These are phyloP conservation scores for Garra rufa DNA, from an alignment of 2,113 vertebrate genomes.

Conservation along the genomic window DNA sequence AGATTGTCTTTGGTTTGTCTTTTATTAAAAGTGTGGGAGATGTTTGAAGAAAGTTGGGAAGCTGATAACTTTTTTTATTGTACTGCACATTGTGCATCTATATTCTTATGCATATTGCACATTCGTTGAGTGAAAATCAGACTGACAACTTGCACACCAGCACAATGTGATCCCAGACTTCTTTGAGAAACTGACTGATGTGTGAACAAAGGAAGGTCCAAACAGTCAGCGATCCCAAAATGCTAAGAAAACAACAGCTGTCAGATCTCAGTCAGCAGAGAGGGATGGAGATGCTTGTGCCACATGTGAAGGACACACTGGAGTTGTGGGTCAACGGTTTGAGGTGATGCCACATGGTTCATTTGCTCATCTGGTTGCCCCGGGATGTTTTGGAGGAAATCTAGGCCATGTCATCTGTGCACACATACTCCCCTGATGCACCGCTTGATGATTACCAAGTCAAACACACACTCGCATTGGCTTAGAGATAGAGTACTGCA, in stretches of 20 bases:
- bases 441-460: constrained; percentile 24
- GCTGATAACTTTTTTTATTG: not conserved
- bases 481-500: constrained; percentile 12
- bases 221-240: not conserved
- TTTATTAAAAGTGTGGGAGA: not conserved
- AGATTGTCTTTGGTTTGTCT: not conserved
- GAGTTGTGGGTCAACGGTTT: constrained; percentile 13
- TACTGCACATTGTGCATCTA: not conserved
- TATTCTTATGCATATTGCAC: not conserved
- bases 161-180: not conserved
- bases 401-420: constrained; percentile 42
- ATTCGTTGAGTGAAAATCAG: not conserved
- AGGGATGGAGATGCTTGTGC: not conserved
- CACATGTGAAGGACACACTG: not conserved
- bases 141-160: not conserved
- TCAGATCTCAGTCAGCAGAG: not conserved
- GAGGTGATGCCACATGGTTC: constrained; percentile 22
- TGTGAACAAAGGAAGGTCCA: constrained; percentile 10
- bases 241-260: not conserved
- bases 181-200: not conserved
- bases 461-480: constrained; percentile 20
- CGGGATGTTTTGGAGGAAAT: constrained; percentile 39
- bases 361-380: constrained; percentile 47
- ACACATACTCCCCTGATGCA: constrained; percentile 37
- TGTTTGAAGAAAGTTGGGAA: not conserved